Percentiles rank a stretch among this genome's conserved stretches.
Conservation (phyloP, 2,888 invertebrate genomes). For the Automeris io region DNA sequence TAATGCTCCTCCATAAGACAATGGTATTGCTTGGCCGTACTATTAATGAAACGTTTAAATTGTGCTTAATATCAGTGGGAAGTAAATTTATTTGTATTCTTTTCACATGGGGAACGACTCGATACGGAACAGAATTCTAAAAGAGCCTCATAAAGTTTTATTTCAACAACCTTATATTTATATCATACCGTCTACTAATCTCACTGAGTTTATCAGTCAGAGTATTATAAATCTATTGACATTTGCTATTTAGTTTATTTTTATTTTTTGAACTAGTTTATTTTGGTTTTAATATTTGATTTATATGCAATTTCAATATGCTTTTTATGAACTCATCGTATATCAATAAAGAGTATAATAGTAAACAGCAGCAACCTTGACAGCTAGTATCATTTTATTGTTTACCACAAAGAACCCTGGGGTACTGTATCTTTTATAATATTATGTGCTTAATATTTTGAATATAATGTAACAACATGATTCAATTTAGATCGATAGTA, state of each 20-base stretch:
- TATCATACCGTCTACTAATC: too few relatives aligned
- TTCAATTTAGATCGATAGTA: too few relatives aligned
- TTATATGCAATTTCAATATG: too few relatives aligned
- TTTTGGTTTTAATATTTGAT: too few relatives aligned
- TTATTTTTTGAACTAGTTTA: too few relatives aligned
- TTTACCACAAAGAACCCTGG: constrained; percentile 54
- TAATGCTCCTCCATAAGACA: constrained; percentile 3
- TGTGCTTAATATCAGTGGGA: constrained; percentile 1
- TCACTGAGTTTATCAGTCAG: too few relatives aligned
- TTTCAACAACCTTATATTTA: neutral
- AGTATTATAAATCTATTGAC: too few relatives aligned
- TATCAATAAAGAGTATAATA: too few relatives aligned
- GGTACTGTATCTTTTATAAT: constrained; percentile 34
- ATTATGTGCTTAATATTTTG: constrained; percentile 3
- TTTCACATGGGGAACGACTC: neutral
- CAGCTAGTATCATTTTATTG: constrained; percentile 58
- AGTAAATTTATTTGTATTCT: neutral
- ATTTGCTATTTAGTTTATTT: too few relatives aligned
- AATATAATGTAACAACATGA: neutral
- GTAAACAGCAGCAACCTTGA: constrained; percentile 70
- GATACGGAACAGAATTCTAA: constrained; percentile 2
- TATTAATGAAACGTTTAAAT: constrained; percentile 1
- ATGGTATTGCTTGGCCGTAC: neutral
- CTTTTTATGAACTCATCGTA: too few relatives aligned
- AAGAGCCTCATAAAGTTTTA: neutral